These are phyloP conservation scores for Lypha dubia DNA, from an alignment of 2,888 invertebrate genomes.

Conservation along the genomic window DNA sequence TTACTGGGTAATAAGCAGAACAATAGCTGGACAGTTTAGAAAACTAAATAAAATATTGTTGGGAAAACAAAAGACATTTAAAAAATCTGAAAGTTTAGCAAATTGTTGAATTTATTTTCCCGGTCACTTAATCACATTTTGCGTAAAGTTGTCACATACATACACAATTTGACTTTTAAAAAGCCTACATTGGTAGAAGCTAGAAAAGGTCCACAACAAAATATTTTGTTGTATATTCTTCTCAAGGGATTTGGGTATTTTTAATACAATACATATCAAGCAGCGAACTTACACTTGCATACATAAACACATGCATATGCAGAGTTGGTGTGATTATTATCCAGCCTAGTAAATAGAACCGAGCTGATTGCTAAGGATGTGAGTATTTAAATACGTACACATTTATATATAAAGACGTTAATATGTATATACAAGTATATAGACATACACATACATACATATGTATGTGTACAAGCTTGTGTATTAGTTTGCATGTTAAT, in stretches of 20 bases:
- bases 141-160: constrained; percentile 65
- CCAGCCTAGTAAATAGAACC: constrained; percentile 44
- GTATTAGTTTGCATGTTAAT: background rate
- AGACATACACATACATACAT: background rate
- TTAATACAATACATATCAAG: constrained; percentile 56
- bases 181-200: constrained; percentile 22
- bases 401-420: too few relatives aligned
- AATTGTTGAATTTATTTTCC: constrained; percentile 60
- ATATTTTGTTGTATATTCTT: constrained; percentile 30
- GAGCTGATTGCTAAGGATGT: constrained; percentile 47
- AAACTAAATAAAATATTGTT: constrained; percentile 2
- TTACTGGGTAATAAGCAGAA: background rate
- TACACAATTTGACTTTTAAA: constrained; percentile 66
- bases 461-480: background rate
- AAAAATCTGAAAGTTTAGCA: constrained; percentile 4
- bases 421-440: background rate
- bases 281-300: background rate
- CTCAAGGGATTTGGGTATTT: constrained; percentile 56
- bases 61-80: constrained; percentile 14
- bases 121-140: constrained; percentile 60
- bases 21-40: background rate
- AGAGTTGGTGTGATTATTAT: constrained; percentile 53
- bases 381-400: background rate
- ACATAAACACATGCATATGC: constrained; percentile 33
- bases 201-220: constrained; percentile 22